A percentile compares a stretch with the other conserved stretches of the same genome.
phyloP scores from a whole-genome alignment of 30 jellyfish, hydroid and myxozoan species.

The Hydra vulgaris region DNA sequence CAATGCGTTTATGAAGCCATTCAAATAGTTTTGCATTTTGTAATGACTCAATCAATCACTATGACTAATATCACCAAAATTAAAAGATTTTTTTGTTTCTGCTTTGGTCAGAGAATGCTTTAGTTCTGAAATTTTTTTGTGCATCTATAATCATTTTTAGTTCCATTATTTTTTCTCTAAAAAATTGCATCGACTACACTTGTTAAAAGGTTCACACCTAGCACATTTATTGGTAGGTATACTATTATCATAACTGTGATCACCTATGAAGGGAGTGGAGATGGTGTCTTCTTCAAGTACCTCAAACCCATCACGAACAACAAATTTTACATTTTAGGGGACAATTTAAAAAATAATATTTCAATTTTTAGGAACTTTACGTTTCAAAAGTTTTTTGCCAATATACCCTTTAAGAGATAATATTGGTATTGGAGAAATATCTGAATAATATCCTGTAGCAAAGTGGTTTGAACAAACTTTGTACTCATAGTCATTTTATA shows the following conservation, averaged over 20 bases:
- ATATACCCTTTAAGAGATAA: not conserved
- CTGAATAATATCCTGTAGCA: conserved; percentile 12
- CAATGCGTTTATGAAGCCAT: not conserved
- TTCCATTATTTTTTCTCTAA: not conserved
- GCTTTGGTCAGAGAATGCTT: not conserved
- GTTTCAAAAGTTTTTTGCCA: not conserved
- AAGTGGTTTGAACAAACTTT: not conserved
- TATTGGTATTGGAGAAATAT: not conserved
- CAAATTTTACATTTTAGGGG: not conserved
- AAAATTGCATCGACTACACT: not conserved
- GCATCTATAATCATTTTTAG: not conserved
- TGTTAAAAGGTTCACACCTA: not conserved
- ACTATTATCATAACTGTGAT: not conserved
- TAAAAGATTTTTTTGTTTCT: not conserved
- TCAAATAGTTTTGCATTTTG: not conserved
- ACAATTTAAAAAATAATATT: not conserved
- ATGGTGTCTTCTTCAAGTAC: not conserved
- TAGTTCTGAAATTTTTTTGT: not conserved
- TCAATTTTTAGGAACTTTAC: not conserved
- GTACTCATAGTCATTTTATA: conserved; percentile 1
- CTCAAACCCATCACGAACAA: not conserved
- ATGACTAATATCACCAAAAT: not conserved
- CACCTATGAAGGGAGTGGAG: not conserved
- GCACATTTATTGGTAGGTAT: not conserved
- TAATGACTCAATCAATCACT: not conserved